Evolutionary conservation across 2,797 vertebrate species (phyloP).

Genomic region (Cottoperca gobio): DNA sequence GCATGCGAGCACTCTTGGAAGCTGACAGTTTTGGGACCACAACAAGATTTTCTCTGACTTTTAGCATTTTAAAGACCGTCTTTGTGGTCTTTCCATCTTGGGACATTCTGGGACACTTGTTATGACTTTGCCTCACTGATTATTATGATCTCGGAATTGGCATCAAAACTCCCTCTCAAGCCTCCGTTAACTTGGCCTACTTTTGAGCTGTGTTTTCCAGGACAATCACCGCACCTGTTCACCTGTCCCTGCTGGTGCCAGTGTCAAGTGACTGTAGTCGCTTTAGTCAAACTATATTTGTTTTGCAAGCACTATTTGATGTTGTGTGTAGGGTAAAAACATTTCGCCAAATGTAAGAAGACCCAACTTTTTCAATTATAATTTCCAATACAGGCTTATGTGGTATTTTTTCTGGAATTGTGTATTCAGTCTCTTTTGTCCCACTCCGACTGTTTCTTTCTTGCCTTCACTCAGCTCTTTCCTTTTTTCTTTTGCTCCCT

Average conservation of each 20-base stretch:
- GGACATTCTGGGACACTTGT: slow-evolving; percentile 4
- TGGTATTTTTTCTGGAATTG: neutral
- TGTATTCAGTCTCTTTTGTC: slow-evolving; percentile 10
- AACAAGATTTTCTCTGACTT: neutral
- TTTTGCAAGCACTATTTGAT: neutral
- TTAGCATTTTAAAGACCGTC: neutral
- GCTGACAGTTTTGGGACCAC: neutral
- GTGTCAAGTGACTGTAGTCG: slow-evolving; percentile 11
- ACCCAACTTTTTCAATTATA: neutral
- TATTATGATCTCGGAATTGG: slow-evolving; percentile 8
- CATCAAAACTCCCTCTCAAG: slow-evolving; percentile 10
- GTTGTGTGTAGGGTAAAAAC: neutral
- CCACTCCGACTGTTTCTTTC: neutral
- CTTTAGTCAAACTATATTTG: slow-evolving; percentile 14
- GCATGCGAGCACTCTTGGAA: neutral
- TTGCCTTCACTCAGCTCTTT: slow-evolving; percentile 8
- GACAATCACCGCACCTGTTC: slow-evolving; percentile 18
- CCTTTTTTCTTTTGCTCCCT: slow-evolving; percentile 16
- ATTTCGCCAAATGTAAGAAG: neutral
- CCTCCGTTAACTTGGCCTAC: slow-evolving; percentile 25
- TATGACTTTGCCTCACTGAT: slow-evolving; percentile 19
- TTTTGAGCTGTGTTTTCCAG: slow-evolving; percentile 18
- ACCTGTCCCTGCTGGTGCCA: slow-evolving; percentile 8
- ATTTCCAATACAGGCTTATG: neutral
- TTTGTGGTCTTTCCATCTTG: neutral